Evolutionary conservation across 2,113 vertebrate species (phyloP).

Genomic region (Martes martes): DNA sequence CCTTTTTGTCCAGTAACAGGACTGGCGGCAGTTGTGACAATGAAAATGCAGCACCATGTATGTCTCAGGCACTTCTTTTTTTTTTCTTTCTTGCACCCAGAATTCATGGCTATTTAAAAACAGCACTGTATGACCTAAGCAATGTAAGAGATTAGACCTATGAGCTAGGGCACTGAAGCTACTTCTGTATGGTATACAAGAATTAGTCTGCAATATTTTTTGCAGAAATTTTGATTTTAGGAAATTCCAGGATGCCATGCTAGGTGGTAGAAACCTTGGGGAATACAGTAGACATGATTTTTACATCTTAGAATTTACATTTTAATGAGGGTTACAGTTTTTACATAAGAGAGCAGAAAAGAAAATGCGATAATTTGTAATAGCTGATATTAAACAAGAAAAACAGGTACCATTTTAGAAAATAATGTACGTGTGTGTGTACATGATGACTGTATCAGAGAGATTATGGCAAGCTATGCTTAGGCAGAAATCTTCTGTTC

Average conservation of each 20-base stretch:
- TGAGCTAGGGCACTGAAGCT: neutral
- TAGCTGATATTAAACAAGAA: neutral
- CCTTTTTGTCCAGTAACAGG: neutral
- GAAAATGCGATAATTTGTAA: neutral
- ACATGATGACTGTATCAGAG: neutral
- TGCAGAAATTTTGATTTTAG: neutral
- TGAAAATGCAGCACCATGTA: neutral
- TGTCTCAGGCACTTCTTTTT: neutral
- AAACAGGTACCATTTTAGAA: neutral
- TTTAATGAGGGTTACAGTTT: neutral
- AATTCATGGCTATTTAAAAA: neutral
- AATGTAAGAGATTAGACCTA: neutral
- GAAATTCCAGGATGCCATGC: neutral
- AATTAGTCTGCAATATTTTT: neutral
- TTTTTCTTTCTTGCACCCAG: accelerated
- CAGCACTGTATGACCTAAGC: neutral
- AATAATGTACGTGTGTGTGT: neutral
- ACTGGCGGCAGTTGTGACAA: neutral
- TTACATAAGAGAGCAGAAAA: neutral
- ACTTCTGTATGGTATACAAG: neutral
- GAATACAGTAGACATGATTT: neutral
- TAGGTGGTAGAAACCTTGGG: neutral
- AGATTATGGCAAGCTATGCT: neutral
- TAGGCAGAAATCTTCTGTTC: neutral
- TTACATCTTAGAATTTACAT: neutral